Conservation (phyloP, 2,797 vertebrate genomes). For the Agapornis canus region DNA sequence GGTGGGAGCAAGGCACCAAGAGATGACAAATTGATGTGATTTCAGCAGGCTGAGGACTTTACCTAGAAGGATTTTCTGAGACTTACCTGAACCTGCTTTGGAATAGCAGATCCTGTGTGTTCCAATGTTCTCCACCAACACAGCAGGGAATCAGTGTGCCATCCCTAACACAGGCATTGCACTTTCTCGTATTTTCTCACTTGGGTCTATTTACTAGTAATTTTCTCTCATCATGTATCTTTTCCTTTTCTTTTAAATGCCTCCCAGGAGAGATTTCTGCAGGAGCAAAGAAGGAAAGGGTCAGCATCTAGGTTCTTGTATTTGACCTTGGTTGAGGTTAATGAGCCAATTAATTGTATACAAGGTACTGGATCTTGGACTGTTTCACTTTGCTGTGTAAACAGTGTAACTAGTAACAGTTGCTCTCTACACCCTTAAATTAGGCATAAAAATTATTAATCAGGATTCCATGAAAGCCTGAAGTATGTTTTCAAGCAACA, state of each 20-base stretch:
- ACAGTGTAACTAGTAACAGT: neutral
- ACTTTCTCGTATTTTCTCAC: neutral
- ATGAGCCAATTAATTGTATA: neutral
- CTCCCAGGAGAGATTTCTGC: neutral
- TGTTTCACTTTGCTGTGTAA: neutral
- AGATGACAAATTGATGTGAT: neutral
- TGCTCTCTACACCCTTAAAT: neutral
- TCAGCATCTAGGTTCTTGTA: neutral
- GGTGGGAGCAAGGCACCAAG: neutral
- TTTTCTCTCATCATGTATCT: neutral
- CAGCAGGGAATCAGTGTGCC: neutral
- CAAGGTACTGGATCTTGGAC: neutral
- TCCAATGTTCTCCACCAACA: neutral
- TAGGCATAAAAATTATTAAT: neutral
- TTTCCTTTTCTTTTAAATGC: neutral
- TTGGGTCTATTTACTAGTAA: neutral
- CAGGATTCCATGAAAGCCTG: neutral
- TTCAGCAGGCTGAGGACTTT: neutral
- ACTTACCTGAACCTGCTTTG: neutral
- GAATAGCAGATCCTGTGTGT: neutral
- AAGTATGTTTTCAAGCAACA: neutral
- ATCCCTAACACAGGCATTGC: neutral
- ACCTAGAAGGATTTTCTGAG: neutral
- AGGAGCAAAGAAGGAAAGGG: neutral
- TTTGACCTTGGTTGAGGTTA: neutral